phyloP scores from a whole-genome alignment of 2,797 vertebrate species.

The Hydrolagus colliei region DNA sequence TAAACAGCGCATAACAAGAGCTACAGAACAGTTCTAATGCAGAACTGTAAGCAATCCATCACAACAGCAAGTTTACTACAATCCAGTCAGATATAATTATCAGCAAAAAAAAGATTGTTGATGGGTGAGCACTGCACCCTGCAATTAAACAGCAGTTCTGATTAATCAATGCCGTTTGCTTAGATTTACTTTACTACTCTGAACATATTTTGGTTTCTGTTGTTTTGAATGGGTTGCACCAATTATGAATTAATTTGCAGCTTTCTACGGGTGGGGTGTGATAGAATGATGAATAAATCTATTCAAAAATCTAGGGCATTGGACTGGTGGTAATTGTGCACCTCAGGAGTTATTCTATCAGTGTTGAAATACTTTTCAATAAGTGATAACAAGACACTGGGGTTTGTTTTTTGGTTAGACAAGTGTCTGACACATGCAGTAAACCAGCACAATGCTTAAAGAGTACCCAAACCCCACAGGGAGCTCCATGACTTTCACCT shows the following conservation, averaged over 20 bases:
- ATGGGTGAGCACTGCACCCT: background rate
- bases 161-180: background rate
- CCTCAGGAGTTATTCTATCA: background rate
- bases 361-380: background rate
- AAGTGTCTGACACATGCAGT: no score
- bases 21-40: background rate
- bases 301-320: background rate
- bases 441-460: no score
- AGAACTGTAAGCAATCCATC: background rate
- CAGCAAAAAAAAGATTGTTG: background rate
- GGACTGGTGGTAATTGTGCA: no score
- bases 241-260: background rate
- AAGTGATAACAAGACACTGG: background rate
- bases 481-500: no score
- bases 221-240: background rate
- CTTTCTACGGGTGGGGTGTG: background rate
- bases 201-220: background rate
- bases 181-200: background rate
- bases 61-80: background rate
- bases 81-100: background rate
- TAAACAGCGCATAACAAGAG: background rate
- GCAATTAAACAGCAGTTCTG: background rate
- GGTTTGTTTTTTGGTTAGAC: no score
- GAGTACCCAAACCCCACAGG: no score
- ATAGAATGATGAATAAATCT: background rate